Conservation (phyloP, 1,140 invertebrate species). For the Lucilia sericata region DNA sequence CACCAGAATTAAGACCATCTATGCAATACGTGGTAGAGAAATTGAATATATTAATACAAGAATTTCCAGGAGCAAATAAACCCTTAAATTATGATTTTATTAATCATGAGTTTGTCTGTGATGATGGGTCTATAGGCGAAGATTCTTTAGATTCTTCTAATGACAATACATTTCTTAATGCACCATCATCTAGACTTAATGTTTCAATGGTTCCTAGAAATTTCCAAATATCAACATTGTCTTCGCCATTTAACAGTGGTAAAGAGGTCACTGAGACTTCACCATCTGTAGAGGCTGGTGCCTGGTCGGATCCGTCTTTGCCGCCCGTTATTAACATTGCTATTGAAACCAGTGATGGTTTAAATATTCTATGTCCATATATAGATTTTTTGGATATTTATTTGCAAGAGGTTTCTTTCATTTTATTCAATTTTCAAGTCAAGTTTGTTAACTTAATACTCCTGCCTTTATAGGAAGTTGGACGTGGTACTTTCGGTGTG, state of each 20-base stretch:
- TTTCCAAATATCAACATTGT: too few relatives aligned
- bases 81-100: conserved; percentile 56
- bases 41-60: conserved; percentile 82
- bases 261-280: too few relatives aligned
- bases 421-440: background rate
- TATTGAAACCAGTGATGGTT: background rate
- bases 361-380: conserved; percentile 5
- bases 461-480: conserved; percentile 77
- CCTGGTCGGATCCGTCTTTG: background rate
- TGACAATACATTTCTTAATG: too few relatives aligned
- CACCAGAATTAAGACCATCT: conserved; percentile 84
- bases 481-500: conserved; percentile 96
- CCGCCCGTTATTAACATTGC: background rate
- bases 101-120: too few relatives aligned
- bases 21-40: conserved; percentile 86
- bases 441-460: background rate
- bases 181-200: too few relatives aligned
- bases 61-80: conserved; percentile 81
- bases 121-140: too few relatives aligned
- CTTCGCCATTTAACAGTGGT: too few relatives aligned
- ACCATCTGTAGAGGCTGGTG: background rate
- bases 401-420: conserved; percentile 38
- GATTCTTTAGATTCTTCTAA: too few relatives aligned
- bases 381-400: conserved; percentile 40
- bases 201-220: too few relatives aligned